Percentiles rank a stretch among this genome's conserved stretches.
These are phyloP conservation scores for Norana najaformis DNA, from an alignment of 2,888 invertebrate species.

Conservation along the genomic window DNA sequence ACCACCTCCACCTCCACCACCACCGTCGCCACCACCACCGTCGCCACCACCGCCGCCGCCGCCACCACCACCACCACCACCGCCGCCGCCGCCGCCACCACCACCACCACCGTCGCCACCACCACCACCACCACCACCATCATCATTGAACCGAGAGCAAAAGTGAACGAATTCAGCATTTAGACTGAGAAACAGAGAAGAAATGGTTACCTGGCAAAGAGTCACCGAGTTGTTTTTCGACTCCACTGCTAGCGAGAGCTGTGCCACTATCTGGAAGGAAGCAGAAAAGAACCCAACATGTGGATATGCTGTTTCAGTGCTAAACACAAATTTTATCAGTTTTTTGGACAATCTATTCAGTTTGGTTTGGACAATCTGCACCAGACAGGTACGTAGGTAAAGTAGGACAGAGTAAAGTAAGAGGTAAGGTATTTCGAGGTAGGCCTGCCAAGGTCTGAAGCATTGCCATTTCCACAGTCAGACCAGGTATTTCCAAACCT, in stretches of 20 bases:
- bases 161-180: neutral
- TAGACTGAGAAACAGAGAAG: neutral
- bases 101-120: neutral
- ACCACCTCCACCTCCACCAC: no score
- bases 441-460: no score
- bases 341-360: no score
- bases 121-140: neutral
- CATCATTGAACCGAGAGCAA: neutral
- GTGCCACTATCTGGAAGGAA: neutral
- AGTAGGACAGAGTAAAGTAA: neutral
- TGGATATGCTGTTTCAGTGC: no score
- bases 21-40: no score
- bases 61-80: neutral
- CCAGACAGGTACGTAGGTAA: neutral
- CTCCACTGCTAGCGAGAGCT: neutral
- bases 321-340: no score
- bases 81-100: neutral
- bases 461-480: no score
- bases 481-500: constrained; percentile 21
- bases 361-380: no score
- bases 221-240: constrained; percentile 8
- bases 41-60: neutral
- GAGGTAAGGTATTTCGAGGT: neutral
- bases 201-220: neutral
- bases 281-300: neutral